Percentiles rank a stretch among this genome's conserved stretches.
Evolutionary conservation across 2,888 invertebrate species (phyloP).

Genomic region (Euphydryas editha): DNA sequence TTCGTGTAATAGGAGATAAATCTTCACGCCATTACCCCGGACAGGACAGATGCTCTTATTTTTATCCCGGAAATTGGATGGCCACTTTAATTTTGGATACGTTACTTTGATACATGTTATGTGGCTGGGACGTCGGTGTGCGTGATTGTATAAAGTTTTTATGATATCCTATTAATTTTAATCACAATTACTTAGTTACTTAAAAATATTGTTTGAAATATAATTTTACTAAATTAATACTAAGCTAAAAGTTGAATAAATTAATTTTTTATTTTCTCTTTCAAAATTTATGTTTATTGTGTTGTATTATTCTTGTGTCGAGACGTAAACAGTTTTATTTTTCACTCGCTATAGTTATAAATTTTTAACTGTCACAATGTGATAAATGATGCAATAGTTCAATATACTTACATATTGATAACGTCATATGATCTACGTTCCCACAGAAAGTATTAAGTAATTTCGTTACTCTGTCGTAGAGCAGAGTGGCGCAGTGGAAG

Average conservation of each 20-base stretch:
- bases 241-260: too few species aligned
- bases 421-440: background rate
- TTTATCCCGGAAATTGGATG: slow-evolving; percentile 69
- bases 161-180: too few species aligned
- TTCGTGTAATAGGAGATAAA: slow-evolving; percentile 68
- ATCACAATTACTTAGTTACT: too few species aligned
- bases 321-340: background rate
- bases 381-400: background rate
- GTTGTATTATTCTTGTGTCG: too few species aligned
- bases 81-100: slow-evolving; percentile 68
- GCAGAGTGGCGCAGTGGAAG: slow-evolving; percentile 94
- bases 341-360: background rate
- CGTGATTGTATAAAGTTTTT: background rate
- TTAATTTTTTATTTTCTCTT: too few species aligned
- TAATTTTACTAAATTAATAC: too few species aligned
- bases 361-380: background rate
- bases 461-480: slow-evolving; percentile 46
- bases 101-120: slow-evolving; percentile 61
- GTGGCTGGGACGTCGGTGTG: slow-evolving; percentile 26
- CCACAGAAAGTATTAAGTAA: background rate
- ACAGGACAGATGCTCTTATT: slow-evolving; percentile 65
- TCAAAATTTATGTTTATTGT: too few species aligned
- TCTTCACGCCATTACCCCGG: slow-evolving; percentile 66
- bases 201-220: too few species aligned
- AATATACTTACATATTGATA: background rate